Percentiles rank a stretch among this genome's conserved stretches.
Evolutionary conservation across 2,113 vertebrate species (phyloP).

Genomic region (Oryzias curvinotus): DNA sequence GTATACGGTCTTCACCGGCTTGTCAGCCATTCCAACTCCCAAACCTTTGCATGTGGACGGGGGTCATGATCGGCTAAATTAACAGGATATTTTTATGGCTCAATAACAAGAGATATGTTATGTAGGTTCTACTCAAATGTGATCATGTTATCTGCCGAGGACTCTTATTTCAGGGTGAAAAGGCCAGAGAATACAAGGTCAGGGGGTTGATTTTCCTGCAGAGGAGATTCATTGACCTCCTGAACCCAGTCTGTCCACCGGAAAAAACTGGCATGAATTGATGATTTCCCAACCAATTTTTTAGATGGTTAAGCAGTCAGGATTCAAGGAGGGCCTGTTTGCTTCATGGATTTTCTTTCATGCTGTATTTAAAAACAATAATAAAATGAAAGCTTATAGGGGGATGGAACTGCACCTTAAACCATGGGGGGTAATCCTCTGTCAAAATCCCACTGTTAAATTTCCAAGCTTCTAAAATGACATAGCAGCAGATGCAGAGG

Average conservation of each 20-base stretch:
- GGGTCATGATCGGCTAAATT: conserved; percentile 47
- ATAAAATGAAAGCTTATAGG: too few species aligned
- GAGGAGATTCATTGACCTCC: conserved; percentile 19
- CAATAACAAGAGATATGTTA: conserved; percentile 41
- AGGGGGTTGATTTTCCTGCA: conserved; percentile 1
- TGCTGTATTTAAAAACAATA: too few species aligned
- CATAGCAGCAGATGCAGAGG: too few species aligned
- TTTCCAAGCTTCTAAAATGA: too few species aligned
- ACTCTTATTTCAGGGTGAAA: background rate
- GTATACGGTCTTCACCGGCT: conserved; percentile 42
- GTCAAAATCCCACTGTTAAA: too few species aligned
- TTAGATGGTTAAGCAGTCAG: conserved; percentile 3
- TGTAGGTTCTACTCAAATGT: background rate
- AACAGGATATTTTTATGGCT: conserved; percentile 47
- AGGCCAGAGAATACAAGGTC: conserved; percentile 6
- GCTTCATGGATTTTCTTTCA: background rate
- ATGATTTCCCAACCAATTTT: conserved; percentile 6
- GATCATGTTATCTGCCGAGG: background rate
- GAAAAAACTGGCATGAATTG: conserved; percentile 7
- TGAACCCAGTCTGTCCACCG: conserved; percentile 6
- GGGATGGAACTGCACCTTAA: too few species aligned
- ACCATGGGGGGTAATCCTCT: too few species aligned
- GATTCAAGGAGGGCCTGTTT: conserved; percentile 37
- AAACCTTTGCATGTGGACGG: conserved; percentile 37
- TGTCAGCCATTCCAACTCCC: conserved; percentile 26